Percentiles rank a stretch among this genome's conserved stretches.
phyloP scores from a whole-genome alignment of 2,113 vertebrate genomes.

The Heterochromis multidens region DNA sequence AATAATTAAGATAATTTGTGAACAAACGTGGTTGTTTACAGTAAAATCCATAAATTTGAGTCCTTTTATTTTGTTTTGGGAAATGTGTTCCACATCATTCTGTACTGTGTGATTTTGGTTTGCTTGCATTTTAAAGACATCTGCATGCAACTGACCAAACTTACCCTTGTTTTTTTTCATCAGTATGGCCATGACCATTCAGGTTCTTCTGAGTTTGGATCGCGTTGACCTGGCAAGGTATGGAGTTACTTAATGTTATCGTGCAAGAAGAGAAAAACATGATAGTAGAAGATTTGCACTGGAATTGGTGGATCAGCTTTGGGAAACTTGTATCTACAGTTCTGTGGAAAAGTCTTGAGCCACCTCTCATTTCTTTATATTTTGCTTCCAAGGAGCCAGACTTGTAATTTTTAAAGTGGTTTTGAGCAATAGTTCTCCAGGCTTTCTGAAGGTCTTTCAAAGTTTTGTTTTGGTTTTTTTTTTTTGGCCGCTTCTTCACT shows the following conservation, averaged over 20 bases:
- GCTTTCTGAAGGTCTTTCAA: no score
- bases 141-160: background rate
- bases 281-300: background rate
- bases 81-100: background rate
- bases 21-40: background rate
- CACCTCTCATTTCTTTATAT: background rate
- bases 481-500: background rate
- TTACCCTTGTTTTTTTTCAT: background rate
- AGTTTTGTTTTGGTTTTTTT: background rate
- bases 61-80: background rate
- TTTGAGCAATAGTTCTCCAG: background rate
- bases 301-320: background rate
- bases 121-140: background rate
- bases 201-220: constrained; percentile 90
- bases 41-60: background rate
- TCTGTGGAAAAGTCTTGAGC: background rate
- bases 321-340: background rate
- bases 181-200: constrained; percentile 92
- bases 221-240: constrained; percentile 93
- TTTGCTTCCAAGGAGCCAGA: no score
- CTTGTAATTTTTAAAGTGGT: background rate
- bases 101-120: background rate
- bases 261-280: background rate
- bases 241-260: background rate
- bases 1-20: background rate